These are phyloP conservation scores for Bibio marci DNA, from an alignment of 2,888 invertebrate species.

Conservation along the genomic window DNA sequence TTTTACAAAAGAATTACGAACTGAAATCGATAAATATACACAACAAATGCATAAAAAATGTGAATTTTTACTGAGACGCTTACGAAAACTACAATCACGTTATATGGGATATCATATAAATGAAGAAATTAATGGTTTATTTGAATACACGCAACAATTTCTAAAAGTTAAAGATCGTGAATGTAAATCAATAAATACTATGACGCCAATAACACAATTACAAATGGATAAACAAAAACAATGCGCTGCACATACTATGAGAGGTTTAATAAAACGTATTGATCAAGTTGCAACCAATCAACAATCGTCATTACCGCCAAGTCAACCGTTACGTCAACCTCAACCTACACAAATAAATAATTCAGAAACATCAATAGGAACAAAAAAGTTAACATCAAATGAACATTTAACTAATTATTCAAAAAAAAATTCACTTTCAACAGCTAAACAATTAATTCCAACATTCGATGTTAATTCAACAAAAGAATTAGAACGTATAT, in stretches of 20 bases:
- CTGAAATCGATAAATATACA: conserved; percentile 21
- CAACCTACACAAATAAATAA: too few relatives aligned
- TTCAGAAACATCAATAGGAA: too few relatives aligned
- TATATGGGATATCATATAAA: conserved; percentile 60
- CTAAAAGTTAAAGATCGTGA: conserved; percentile 13
- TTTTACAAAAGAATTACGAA: conserved; percentile 16
- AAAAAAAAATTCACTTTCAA: background rate
- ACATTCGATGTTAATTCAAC: conserved; percentile 29
- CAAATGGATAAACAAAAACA: conserved; percentile 25
- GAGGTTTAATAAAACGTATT: conserved; percentile 31
- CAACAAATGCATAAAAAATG: conserved; percentile 46
- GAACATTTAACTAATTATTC: background rate
- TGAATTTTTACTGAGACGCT: conserved; percentile 52
- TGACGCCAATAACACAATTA: conserved; percentile 5
- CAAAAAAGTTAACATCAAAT: too few relatives aligned
- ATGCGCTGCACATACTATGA: conserved; percentile 34
- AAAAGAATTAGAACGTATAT: conserved; percentile 47
- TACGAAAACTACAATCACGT: conserved; percentile 59
- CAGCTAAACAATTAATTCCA: conserved; percentile 17
- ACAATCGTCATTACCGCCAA: conserved; percentile 11
- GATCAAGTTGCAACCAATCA: conserved; percentile 21
- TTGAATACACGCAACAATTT: conserved; percentile 50
- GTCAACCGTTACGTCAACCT: conserved; percentile 6
- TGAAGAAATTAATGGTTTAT: conserved; percentile 60
- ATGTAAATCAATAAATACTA: conserved; percentile 9